phyloP scores from a whole-genome alignment of 2,888 invertebrate genomes.

The Lepidocyrtoides sp. region DNA sequence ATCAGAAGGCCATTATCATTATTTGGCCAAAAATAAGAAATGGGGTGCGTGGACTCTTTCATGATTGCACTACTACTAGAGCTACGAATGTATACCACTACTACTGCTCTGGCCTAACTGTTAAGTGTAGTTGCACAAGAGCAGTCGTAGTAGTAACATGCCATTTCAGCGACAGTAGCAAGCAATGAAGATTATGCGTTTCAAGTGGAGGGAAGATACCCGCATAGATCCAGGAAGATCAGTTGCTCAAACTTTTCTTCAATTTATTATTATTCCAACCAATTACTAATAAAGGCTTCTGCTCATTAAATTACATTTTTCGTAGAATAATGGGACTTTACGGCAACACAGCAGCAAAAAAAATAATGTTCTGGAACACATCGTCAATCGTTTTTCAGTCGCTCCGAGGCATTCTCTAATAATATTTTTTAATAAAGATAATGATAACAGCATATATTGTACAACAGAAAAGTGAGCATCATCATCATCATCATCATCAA shows the following conservation, averaged over 20 bases:
- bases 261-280: constrained; percentile 4
- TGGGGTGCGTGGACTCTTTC: background rate
- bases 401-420: constrained; percentile 48
- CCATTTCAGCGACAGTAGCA: no score
- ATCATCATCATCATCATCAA: no score
- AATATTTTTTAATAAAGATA: constrained; percentile 46
- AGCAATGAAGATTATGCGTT: no score
- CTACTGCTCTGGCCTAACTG: no score
- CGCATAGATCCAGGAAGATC: constrained; percentile 26
- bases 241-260: background rate
- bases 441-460: constrained; percentile 35
- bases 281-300: constrained; percentile 22
- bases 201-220: constrained; percentile 3
- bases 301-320: constrained; percentile 35
- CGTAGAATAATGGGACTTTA: constrained; percentile 21
- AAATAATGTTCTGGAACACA: background rate
- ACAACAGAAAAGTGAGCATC: no score
- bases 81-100: background rate
- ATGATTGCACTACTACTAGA: background rate
- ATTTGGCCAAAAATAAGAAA: background rate
- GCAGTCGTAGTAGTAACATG: no score
- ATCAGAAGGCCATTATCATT: constrained; percentile 32
- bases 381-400: constrained; percentile 29
- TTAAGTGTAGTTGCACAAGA: background rate
- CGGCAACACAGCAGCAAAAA: background rate